Percentiles rank a stretch among this genome's conserved stretches.
These are phyloP conservation scores for Bembecia ichneumoniformis DNA, from an alignment of 2,888 invertebrate species.

Conservation along the genomic window DNA sequence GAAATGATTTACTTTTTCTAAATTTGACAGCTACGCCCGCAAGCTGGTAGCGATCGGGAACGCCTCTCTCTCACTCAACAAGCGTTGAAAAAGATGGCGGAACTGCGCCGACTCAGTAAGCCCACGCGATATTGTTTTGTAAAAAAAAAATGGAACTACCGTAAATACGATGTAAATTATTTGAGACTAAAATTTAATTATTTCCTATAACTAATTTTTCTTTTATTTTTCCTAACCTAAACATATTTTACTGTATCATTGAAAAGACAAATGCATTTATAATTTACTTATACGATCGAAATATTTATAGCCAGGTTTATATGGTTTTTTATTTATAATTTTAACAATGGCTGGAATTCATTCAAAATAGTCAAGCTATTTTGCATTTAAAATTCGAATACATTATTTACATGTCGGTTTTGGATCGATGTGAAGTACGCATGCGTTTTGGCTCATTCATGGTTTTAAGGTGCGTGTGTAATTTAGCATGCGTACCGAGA, in stretches of 20 bases:
- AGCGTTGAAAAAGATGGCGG: conserved; percentile 16
- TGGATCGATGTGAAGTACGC: conserved; percentile 61
- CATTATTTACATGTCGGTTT: conserved; percentile 52
- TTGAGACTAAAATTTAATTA: too few relatives aligned
- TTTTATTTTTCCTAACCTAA: too few relatives aligned
- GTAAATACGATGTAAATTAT: too few relatives aligned
- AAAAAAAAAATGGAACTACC: conserved; percentile 10
- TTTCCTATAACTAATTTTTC: too few relatives aligned
- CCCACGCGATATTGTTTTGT: conserved; percentile 21
- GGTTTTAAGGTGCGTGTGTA: conserved; percentile 16
- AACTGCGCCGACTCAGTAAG: conserved; percentile 52
- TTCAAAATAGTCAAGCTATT: conserved; percentile 25
- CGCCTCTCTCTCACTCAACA: conserved; percentile 55
- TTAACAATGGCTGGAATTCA: not conserved
- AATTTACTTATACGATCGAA: too few relatives aligned
- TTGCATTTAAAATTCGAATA: conserved; percentile 37
- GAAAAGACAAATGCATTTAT: too few relatives aligned
- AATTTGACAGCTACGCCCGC: conserved; percentile 66
- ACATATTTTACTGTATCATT: too few relatives aligned
- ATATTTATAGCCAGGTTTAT: too few relatives aligned
- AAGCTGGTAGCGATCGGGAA: conserved; percentile 45
- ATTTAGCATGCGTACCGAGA: conserved; percentile 25
- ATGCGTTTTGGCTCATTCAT: conserved; percentile 57
- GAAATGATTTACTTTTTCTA: conserved; percentile 20
- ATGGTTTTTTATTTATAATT: too few relatives aligned